Base-by-base conservation (phyloP, 2,113 vertebrate genomes). In the Globicephala melas region DNA sequence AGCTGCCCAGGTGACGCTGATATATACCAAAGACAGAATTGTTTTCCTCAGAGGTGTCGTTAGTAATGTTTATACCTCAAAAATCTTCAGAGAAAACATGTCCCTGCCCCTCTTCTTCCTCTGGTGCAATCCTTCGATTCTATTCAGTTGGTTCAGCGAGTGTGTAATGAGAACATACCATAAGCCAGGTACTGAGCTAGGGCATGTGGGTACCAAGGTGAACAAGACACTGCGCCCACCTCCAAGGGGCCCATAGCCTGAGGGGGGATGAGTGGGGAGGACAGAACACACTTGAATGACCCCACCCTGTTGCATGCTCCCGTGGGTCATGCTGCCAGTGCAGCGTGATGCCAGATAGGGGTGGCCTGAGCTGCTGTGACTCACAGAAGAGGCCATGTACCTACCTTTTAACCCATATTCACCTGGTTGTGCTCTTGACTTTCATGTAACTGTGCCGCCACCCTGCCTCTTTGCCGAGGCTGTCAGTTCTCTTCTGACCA, bases 401-500 rank as follows among this genome's bases (percentile, higher is more conserved):
- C 15, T 63, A 11, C 33, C 6, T 38, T 44, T 53, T 6, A 25
- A 70, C 26, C 2, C 6, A 0, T 8, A 10, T 36, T 41, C 55
- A 18, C 50, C 7, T 3, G 28, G 0, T 3, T 21, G 10, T 18
- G 11, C 50, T 82, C 47, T 76, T 11, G 23, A 31, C 33, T n/a
- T 23, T 6, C 15, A 1, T 0, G 4, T 1, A 62, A 10, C 44
- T 68, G n/a, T 11, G 12, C 28, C 1, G 0, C 9, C 15, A 38
- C 14, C 1, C 21, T 28, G 4, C 3, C 5, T 9, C 11, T 58
- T 33, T 58, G 9, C 41, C 6, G 5, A 3, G 11, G 1, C 31
- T 6, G 1, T 28, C 55, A 53, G 15, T 3, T n/a, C 38, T 38
- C 26, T 47, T 41, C 0, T 5, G 4, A 53, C 41, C 23, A n/a